Evolutionary conservation across 2,797 vertebrate genomes (phyloP).

Genomic region (Cryptoblepharus egeriae): DNA sequence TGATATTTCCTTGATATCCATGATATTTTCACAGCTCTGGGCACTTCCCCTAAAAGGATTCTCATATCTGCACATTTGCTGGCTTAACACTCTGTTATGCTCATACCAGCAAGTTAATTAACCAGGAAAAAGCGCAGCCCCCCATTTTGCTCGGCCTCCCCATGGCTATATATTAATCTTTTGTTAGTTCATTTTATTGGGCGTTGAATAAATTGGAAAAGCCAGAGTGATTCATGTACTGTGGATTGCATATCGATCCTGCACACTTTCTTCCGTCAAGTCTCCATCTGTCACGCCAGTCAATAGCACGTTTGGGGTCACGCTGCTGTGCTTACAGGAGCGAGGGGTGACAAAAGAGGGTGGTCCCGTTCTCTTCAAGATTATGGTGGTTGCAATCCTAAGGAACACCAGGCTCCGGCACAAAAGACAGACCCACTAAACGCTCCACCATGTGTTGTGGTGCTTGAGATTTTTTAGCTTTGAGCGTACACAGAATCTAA

Average conservation of each 20-base stretch:
- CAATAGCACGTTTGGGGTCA: constrained; percentile 58
- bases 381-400: not conserved
- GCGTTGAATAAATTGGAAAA: constrained; percentile 68
- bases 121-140: constrained; percentile 24
- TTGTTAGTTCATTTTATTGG: constrained; percentile 64
- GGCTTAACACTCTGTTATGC: constrained; percentile 59
- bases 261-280: constrained; percentile 57
- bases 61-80: constrained; percentile 53
- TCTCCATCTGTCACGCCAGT: constrained; percentile 59
- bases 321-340: not conserved
- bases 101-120: constrained; percentile 70
- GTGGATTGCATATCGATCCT: constrained; percentile 67
- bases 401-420: not conserved
- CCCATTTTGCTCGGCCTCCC: constrained; percentile 33
- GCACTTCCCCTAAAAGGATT: constrained; percentile 37
- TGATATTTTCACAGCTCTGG: not conserved
- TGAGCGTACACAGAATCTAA: not conserved
- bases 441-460: not conserved
- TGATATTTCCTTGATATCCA: too few species aligned
- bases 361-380: not conserved
- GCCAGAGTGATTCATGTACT: constrained; percentile 68
- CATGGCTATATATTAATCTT: constrained; percentile 63
- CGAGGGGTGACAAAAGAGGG: fast-evolving
- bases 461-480: not conserved
- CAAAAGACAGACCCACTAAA: not conserved